Conservation (phyloP, 1,140 invertebrate genomes). For the Bombus vancouverensis region DNA sequence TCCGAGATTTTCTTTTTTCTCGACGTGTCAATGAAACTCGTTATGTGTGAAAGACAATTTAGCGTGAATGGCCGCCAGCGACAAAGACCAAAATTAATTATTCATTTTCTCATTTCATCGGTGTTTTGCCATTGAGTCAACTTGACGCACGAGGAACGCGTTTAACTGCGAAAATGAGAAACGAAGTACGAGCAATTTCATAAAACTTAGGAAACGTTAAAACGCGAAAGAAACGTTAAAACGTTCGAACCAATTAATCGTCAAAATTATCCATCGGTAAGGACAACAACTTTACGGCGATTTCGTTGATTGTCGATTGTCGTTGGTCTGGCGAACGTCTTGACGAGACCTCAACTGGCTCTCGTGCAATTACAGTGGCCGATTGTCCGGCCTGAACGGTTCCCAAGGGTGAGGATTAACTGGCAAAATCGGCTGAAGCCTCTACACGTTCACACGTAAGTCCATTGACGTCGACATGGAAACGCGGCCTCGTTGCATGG, state of each 20-base stretch:
- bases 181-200: background rate
- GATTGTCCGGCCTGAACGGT: constrained; percentile 75
- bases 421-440: constrained; percentile 59
- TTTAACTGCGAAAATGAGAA: no score
- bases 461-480: constrained; percentile 27
- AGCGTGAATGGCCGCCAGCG: no score
- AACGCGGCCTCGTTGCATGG: constrained; percentile 12
- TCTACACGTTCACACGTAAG: constrained; percentile 36
- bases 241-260: background rate
- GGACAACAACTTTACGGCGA: constrained; percentile 50
- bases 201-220: background rate
- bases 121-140: no score
- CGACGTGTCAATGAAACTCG: no score
- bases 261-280: constrained; percentile 2
- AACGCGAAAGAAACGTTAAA: background rate
- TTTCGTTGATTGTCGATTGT: constrained; percentile 68
- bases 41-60: no score
- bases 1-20: no score
- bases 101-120: no score
- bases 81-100: no score
- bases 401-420: constrained; percentile 75
- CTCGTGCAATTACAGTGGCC: constrained; percentile 77
- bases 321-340: constrained; percentile 46
- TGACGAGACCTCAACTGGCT: constrained; percentile 71
- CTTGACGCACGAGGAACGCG: no score